Percentiles rank a stretch among this genome's conserved stretches.
These are phyloP conservation scores for Trochalopteron elliotii DNA, from an alignment of 2,113 vertebrate species.

Conservation along the genomic window DNA sequence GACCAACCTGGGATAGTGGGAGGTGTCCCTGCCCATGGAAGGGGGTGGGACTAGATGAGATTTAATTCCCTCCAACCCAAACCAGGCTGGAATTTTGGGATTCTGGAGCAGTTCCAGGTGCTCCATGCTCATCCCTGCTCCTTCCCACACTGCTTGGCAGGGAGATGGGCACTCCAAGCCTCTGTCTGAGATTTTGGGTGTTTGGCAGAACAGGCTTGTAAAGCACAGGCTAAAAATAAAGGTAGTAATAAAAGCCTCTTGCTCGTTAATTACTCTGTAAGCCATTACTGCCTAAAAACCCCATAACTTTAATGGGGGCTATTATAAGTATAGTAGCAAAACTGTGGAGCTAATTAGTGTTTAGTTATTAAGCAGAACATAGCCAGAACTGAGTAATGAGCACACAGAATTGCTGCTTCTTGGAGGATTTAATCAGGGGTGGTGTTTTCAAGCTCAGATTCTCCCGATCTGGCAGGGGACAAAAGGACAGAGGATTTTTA, in stretches of 20 bases:
- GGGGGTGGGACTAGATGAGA: neutral
- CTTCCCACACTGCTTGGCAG: neutral
- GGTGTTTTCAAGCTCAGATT: neutral
- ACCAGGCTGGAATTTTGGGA: neutral
- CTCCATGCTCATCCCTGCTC: neutral
- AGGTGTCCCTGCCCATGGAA: neutral
- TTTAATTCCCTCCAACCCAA: neutral
- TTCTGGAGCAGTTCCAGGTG: neutral
- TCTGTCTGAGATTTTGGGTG: neutral
- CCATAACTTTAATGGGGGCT: conserved; percentile 79
- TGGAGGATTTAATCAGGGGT: neutral
- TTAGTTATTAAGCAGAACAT: conserved; percentile 69
- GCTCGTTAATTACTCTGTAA: conserved; percentile 76
- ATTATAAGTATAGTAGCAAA: conserved; percentile 74
- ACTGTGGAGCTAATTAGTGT: conserved; percentile 72
- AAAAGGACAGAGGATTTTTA: neutral
- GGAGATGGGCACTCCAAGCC: neutral
- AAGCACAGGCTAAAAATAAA: conserved; percentile 72
- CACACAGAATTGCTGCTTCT: neutral
- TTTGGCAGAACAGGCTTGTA: conserved; percentile 13
- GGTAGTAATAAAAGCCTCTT: conserved; percentile 72
- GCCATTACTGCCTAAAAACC: conserved; percentile 72
- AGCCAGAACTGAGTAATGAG: conserved; percentile 32
- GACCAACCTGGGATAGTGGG: neutral
- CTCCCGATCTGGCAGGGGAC: fast-evolving